Evolutionary conservation across 2,888 invertebrate species (phyloP), one percentile per base, ranked within the genome.

Genomic region (Notodonta ziczac): DNA sequence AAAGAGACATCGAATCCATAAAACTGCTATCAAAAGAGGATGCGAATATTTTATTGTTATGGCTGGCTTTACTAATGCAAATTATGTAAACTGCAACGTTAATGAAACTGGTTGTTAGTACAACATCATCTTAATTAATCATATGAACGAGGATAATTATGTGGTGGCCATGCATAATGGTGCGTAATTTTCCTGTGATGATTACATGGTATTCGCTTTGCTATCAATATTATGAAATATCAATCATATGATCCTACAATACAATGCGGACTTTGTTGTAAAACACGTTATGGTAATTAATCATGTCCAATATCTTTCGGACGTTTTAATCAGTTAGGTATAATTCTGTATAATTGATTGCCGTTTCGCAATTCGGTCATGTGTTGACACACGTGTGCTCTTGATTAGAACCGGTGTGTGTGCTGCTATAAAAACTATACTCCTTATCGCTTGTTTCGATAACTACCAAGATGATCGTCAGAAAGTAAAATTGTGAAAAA

Each of bases 211-310:
- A 54, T 39, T 48, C 16, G 39, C 48, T n/a, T 3, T 54, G 0
- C 4, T 59, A 39, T 59, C 16, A 53, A 59, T 55, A 50, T 59
- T 56, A 59, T 56, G 55, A 35, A 48, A 59, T 54, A 7, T n/a
- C 55, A 50, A 54, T 46, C 9, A 52, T 39, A 35, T 48, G 48
- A 46, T 9, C 12, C 40, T 12, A 16, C 16, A 35, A 48, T 24
- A 24, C 24, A 24, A 24, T 55, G 24, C 42, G 40, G 56, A 16
- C 42, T 55, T 59, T 59, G 55, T 46, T 59, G 39, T 46, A 24
- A 59, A 54, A 56, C 16, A 56, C 12, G 42, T 12, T 56, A 42
- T 56, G 42, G 44, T 44, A 56, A 40, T 44, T 24, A 44, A 42
- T 44, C 10, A 42, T 56, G 12, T 44, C 24, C 24, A 46, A 44